Conservation (phyloP, 2,113 vertebrate genomes). For the Apaloderma vittatum region DNA sequence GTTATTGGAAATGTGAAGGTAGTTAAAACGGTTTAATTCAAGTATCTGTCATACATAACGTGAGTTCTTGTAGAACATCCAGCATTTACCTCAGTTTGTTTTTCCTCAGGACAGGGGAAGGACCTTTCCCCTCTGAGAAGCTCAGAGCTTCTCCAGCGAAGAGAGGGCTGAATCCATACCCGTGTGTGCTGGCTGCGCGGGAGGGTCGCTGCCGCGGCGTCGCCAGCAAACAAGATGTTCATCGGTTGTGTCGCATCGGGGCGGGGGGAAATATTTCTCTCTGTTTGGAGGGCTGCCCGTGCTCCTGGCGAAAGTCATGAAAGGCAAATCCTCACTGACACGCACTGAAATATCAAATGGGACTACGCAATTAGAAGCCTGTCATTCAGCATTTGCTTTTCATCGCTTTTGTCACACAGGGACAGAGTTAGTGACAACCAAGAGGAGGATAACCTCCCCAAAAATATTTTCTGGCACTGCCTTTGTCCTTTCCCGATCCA, state of each 20-base stretch:
- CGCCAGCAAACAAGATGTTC: background rate
- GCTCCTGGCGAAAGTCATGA: conserved; percentile 70
- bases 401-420: background rate
- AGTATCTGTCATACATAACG: background rate
- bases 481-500: background rate
- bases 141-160: background rate
- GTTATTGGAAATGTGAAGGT: conserved; percentile 36
- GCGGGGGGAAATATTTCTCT: background rate
- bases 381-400: conserved; percentile 23
- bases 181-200: background rate
- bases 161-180: background rate
- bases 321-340: conserved; percentile 73
- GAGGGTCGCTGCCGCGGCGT: background rate
- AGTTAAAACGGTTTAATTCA: conserved; percentile 34
- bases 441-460: background rate
- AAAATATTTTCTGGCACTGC: background rate
- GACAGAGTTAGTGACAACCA: conserved; percentile 31
- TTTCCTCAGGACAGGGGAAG: background rate
- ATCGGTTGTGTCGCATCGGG: background rate
- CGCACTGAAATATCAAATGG: conserved; percentile 75
- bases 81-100: background rate
- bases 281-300: conserved; percentile 75
- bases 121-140: background rate
- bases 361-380: conserved; percentile 62
- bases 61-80: background rate